A percentile compares a stretch with the other conserved stretches of the same genome.
Evolutionary conservation across 2,888 invertebrate species (phyloP).

Genomic region (Neoascia interrupta): DNA sequence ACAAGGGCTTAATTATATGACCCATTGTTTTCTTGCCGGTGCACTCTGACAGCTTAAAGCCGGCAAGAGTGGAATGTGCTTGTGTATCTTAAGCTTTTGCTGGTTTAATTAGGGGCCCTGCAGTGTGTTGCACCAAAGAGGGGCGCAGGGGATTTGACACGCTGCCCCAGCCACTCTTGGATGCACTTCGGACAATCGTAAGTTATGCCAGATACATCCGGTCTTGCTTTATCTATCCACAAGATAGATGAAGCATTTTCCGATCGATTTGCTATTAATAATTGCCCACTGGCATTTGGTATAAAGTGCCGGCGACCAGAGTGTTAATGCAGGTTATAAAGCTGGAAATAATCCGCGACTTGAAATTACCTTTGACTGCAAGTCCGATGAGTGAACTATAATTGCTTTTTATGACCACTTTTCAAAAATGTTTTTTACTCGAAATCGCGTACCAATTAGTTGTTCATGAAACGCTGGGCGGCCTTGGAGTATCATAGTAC

Average conservation of each 20-base stretch:
- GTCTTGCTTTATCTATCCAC: slow-evolving; percentile 34
- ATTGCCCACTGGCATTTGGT: slow-evolving; percentile 41
- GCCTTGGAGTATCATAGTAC: too few relatives aligned
- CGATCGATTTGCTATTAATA: slow-evolving; percentile 60
- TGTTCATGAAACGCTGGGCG: too few relatives aligned
- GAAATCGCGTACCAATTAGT: too few relatives aligned
- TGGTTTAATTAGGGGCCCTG: slow-evolving; percentile 57
- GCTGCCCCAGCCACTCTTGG: not conserved
- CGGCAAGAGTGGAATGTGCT: slow-evolving; percentile 29
- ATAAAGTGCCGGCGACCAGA: slow-evolving; percentile 14
- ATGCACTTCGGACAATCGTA: slow-evolving; percentile 33
- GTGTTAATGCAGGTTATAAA: too few relatives aligned
- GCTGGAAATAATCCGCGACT: too few relatives aligned
- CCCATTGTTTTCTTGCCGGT: slow-evolving; percentile 63
- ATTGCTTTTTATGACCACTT: too few relatives aligned
- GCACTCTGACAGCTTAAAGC: slow-evolving; percentile 8
- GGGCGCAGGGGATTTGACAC: slow-evolving; percentile 18
- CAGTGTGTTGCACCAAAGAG: not conserved
- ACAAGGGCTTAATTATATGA: slow-evolving; percentile 69
- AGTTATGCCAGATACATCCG: slow-evolving; percentile 58
- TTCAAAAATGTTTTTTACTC: too few relatives aligned
- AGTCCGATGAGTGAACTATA: too few relatives aligned
- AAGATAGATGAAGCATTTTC: slow-evolving; percentile 55
- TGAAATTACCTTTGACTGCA: too few relatives aligned
- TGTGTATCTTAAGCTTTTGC: slow-evolving; percentile 42